phyloP scores from a whole-genome alignment of 2,113 vertebrate genomes.

The Apteryx owenii region DNA sequence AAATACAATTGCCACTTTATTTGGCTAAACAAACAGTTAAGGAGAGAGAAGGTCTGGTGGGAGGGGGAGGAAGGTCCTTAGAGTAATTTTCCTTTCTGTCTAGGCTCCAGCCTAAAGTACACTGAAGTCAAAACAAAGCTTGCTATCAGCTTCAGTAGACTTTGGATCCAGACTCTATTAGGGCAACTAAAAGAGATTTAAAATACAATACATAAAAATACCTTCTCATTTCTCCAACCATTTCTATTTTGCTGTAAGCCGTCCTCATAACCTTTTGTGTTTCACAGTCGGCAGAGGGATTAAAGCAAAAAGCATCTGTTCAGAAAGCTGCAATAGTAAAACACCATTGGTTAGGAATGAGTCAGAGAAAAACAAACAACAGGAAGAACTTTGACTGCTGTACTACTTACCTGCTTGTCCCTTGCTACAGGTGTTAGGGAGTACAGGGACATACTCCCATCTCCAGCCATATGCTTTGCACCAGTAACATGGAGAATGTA shows the following conservation, averaged over 20 bases:
- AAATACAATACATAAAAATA: background rate
- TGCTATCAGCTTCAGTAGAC: background rate
- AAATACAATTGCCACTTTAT: background rate
- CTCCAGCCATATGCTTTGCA: background rate
- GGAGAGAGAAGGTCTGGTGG: rapidly evolving
- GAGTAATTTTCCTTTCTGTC: background rate
- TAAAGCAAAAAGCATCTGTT: background rate
- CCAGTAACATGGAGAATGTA: rapidly evolving
- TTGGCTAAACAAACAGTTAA: background rate
- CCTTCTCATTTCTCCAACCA: background rate
- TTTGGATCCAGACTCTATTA: background rate
- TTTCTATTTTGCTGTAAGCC: background rate
- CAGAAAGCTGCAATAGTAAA: rapidly evolving
- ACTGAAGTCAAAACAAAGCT: background rate
- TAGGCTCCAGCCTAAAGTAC: background rate
- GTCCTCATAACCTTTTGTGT: background rate
- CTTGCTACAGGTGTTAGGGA: background rate
- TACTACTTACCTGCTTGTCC: background rate
- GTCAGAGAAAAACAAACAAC: background rate
- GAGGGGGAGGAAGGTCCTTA: background rate
- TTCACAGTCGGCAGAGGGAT: background rate
- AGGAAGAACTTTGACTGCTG: background rate
- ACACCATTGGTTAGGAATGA: rapidly evolving
- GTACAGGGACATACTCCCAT: rapidly evolving
- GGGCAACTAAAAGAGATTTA: background rate